Conservation (phyloP, 2,888 invertebrate genomes). For the Drosophila quinaria region DNA sequence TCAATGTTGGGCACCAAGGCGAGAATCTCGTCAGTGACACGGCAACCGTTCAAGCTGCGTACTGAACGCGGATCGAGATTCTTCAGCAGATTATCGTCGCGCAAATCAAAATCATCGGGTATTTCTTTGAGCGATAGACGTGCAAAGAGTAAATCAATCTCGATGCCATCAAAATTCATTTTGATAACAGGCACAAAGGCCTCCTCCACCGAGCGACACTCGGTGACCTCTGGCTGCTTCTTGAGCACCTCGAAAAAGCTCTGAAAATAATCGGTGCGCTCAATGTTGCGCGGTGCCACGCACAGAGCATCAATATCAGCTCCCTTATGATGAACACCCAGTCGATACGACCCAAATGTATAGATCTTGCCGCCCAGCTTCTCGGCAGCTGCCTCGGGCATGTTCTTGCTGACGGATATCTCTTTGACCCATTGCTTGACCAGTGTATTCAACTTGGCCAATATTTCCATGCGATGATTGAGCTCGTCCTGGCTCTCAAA, state of each 20-base stretch:
- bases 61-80: constrained; percentile 98
- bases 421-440: constrained; percentile 98
- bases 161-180: constrained; percentile 99
- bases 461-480: constrained; percentile 94
- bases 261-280: constrained; percentile 97
- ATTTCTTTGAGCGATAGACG: constrained; percentile 97
- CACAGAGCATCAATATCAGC: constrained; percentile 99
- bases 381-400: constrained; percentile 96
- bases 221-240: constrained; percentile 93
- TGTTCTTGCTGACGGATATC: constrained; percentile 94
- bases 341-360: constrained; percentile 99
- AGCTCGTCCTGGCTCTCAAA: constrained; percentile 96
- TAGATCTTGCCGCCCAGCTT: constrained; percentile 98
- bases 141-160: constrained; percentile 99
- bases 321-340: constrained; percentile 98
- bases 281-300: constrained; percentile 98
- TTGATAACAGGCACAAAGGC: constrained; percentile 99
- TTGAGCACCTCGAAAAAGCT: constrained; percentile 97
- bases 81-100: constrained; percentile 95
- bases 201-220: constrained; percentile 96
- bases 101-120: constrained; percentile 94
- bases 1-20: constrained; percentile 97
- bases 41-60: constrained; percentile 97
- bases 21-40: constrained; percentile 99
- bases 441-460: constrained; percentile 94